Evolutionary conservation across 2,888 invertebrate genomes (phyloP).

Genomic region (Physocephala rufipes): DNA sequence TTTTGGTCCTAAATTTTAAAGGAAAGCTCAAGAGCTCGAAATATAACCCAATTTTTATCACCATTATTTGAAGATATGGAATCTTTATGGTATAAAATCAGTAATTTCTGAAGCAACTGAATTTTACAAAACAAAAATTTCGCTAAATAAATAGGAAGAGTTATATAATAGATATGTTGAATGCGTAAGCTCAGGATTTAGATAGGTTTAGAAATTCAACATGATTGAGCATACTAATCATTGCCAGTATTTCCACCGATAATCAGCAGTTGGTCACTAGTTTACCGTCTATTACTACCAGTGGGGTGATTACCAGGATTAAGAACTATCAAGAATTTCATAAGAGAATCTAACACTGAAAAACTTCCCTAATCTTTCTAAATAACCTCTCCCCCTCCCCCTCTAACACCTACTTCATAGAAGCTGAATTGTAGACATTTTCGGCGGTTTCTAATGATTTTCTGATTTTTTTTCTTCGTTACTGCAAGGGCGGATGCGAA

Average conservation of each 20-base stretch:
- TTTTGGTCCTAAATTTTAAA: too few species aligned
- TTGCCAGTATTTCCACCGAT: background rate
- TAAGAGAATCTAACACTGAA: too few species aligned
- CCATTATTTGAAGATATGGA: background rate
- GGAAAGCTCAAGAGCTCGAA: too few species aligned
- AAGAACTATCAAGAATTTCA: slow-evolving; percentile 13
- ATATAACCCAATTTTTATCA: too few species aligned
- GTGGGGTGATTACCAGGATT: background rate
- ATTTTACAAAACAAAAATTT: too few species aligned
- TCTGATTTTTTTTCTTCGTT: background rate
- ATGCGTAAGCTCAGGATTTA: too few species aligned
- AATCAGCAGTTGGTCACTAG: background rate
- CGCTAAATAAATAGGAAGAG: too few species aligned
- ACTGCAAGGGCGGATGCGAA: slow-evolving; percentile 28
- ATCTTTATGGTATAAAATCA: background rate
- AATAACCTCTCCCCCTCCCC: background rate
- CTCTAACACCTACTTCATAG: background rate
- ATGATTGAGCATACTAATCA: too few species aligned
- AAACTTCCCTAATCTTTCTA: background rate
- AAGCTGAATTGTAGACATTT: slow-evolving; percentile 2
- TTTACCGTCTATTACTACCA: background rate
- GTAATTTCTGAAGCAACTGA: too few species aligned
- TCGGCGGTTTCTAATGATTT: too few species aligned
- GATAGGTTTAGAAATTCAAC: too few species aligned
- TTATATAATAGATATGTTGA: too few species aligned